Evolutionary conservation across 2,888 invertebrate genomes (phyloP).

Genomic region (Plusia festucae): DNA sequence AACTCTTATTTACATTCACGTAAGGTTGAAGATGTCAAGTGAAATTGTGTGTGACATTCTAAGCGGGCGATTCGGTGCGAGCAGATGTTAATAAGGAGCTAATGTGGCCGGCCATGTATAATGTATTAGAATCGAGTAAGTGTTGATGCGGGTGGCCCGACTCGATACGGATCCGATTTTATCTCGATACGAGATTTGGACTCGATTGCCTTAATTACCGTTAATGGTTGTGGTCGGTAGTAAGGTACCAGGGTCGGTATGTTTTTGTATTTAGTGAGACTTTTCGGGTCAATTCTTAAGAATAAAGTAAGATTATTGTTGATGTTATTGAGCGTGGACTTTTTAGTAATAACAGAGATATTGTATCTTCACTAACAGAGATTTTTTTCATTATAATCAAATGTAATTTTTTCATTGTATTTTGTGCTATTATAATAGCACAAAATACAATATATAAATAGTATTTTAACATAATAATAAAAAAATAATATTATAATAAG

Average conservation of each 20-base stretch:
- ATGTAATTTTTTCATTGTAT: too few relatives aligned
- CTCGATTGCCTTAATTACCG: conserved; percentile 87
- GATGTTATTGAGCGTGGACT: neutral
- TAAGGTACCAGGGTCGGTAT: conserved; percentile 65
- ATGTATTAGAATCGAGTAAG: conserved; percentile 76
- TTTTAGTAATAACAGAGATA: neutral
- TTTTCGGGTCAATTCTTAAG: conserved; percentile 12
- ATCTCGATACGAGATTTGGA: conserved; percentile 84
- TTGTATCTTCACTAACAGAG: too few relatives aligned
- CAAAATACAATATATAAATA: too few relatives aligned
- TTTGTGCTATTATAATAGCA: too few relatives aligned
- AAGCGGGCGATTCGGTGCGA: conserved; percentile 64
- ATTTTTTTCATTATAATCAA: too few relatives aligned
- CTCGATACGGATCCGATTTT: conserved; percentile 80
- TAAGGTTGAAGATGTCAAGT: conserved; percentile 52
- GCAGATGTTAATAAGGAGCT: conserved; percentile 71
- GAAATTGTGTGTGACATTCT: conserved; percentile 50
- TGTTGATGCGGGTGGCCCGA: conserved; percentile 80
- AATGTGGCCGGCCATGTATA: conserved; percentile 81
- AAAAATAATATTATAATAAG: too few relatives aligned
- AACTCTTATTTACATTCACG: conserved; percentile 33
- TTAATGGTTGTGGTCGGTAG: conserved; percentile 80
- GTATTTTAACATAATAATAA: too few relatives aligned
- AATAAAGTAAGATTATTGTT: neutral
- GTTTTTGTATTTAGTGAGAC: conserved; percentile 41